Evolutionary conservation across 53 echinoderm and acorn worm species (phyloP).

Genomic region (Apostichopus leukothele): DNA sequence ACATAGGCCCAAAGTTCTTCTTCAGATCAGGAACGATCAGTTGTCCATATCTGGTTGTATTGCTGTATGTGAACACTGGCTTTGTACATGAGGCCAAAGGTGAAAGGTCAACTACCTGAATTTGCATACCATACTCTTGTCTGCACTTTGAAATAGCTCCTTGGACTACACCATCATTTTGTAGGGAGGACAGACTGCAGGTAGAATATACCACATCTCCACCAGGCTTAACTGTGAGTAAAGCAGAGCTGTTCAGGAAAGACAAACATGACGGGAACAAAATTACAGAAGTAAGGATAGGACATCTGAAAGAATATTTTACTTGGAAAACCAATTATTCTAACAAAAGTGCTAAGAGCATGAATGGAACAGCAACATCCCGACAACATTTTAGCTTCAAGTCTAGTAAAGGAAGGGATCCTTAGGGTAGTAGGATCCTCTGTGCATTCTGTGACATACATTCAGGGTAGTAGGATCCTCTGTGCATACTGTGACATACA

Average conservation of each 20-base stretch:
- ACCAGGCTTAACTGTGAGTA: constrained; percentile 79
- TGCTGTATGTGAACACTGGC: constrained; percentile 69
- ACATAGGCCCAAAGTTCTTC: constrained; percentile 93
- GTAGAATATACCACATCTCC: constrained; percentile 95
- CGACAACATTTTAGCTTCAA: too few species aligned
- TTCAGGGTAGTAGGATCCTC: too few species aligned
- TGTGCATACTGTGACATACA: too few species aligned
- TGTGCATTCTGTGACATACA: too few species aligned
- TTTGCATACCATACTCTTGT: constrained; percentile 56
- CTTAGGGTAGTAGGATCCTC: too few species aligned
- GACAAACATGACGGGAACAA: neutral
- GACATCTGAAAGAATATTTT: too few species aligned
- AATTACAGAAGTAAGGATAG: neutral
- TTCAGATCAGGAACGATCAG: constrained; percentile 73
- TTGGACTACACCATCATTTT: constrained; percentile 86
- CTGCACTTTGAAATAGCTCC: constrained; percentile 68
- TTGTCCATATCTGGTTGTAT: constrained; percentile 68
- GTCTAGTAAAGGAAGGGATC: too few species aligned
- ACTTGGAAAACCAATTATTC: too few species aligned
- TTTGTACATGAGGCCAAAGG: constrained; percentile 65
- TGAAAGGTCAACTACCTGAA: constrained; percentile 87
- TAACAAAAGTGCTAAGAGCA: too few species aligned
- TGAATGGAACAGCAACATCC: too few species aligned
- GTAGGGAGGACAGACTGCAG: constrained; percentile 83
- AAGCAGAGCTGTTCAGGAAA: constrained; percentile 63